phyloP scores from a whole-genome alignment of 1,140 invertebrate genomes.

The Papilio polytes region DNA sequence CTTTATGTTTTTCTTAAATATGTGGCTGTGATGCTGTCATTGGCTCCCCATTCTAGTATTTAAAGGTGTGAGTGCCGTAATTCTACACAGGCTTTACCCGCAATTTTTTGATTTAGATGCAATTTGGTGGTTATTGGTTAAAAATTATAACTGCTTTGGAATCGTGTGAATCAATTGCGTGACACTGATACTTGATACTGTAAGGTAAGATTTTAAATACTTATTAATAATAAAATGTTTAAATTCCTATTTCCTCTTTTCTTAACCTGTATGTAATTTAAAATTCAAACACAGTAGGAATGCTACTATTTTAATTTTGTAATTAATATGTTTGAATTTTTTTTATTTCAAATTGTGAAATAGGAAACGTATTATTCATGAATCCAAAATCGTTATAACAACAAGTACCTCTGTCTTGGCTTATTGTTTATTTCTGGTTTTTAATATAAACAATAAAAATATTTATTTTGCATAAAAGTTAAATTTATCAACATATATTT shows the following conservation, averaged over 20 bases:
- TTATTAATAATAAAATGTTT: not conserved
- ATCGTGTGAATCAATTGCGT: not conserved
- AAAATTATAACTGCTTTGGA: not conserved
- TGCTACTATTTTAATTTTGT: no score
- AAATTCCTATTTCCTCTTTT: not conserved
- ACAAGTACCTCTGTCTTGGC: no score
- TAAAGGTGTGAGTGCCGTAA: not conserved
- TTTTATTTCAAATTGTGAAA: no score
- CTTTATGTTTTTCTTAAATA: not conserved
- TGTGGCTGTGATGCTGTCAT: not conserved
- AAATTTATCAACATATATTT: no score
- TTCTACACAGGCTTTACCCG: constrained; percentile 15
- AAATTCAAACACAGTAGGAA: no score
- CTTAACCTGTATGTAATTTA: no score
- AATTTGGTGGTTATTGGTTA: not conserved
- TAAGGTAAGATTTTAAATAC: not conserved
- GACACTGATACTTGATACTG: not conserved
- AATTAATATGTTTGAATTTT: no score
- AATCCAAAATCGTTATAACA: no score
- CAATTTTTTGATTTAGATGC: constrained; percentile 20
- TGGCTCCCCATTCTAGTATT: not conserved
- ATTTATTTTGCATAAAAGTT: no score
- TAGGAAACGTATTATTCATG: no score
- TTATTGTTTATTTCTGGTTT: no score
- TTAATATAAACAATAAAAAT: no score